phyloP scores from a whole-genome alignment of 2,888 invertebrate genomes.

The Octonoba sinensis region DNA sequence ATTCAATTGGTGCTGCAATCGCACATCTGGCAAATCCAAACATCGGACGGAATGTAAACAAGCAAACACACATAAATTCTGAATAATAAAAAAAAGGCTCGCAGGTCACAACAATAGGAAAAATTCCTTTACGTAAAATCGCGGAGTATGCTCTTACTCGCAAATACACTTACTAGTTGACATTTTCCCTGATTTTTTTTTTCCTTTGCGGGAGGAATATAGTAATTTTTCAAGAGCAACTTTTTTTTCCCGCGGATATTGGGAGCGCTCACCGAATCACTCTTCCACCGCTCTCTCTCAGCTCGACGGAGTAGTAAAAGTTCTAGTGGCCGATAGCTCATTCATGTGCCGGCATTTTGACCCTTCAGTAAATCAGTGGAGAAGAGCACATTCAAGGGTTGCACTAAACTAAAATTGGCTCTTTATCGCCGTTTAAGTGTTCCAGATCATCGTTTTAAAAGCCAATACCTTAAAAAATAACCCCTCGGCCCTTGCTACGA shows the following conservation, averaged over 20 bases:
- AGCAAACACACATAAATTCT: conserved; percentile 5
- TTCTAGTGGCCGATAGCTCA: conserved; percentile 7
- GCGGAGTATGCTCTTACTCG: neutral
- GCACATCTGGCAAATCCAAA: conserved; percentile 19
- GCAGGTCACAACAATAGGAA: neutral
- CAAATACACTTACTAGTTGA: neutral
- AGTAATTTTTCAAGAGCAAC: neutral
- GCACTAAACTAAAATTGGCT: neutral
- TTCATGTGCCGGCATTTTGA: conserved; percentile 25
- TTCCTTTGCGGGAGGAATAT: neutral
- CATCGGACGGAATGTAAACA: conserved; percentile 6
- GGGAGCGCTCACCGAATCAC: neutral
- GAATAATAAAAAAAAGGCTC: no score
- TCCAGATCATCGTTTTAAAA: no score
- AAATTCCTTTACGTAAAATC: conserved; percentile 9
- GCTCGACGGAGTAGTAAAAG: conserved; percentile 12
- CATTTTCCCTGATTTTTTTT: conserved; percentile 1
- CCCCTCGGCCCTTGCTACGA: no score
- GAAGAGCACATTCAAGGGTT: conserved; percentile 13
- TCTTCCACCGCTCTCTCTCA: no score
- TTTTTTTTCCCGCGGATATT: conserved; percentile 11
- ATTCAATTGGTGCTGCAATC: neutral
- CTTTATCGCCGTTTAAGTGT: neutral
- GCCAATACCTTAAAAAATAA: no score
- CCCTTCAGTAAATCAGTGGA: conserved; percentile 18